phyloP scores from a whole-genome alignment of 1,140 invertebrate species.

The Sminthurinus signatus region DNA sequence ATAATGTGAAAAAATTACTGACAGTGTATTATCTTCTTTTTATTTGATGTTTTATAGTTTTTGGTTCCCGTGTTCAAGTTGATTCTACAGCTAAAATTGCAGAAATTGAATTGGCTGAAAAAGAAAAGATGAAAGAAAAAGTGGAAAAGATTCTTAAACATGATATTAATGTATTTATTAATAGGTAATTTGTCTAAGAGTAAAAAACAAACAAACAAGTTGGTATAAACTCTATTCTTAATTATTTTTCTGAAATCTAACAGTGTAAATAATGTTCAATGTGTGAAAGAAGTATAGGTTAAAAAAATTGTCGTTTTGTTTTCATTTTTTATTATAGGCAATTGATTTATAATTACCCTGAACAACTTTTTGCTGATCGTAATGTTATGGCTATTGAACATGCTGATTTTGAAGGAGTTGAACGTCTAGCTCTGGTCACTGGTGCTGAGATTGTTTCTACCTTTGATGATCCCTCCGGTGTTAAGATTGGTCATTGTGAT shows the following conservation, averaged over 20 bases:
- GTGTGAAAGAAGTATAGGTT: too few relatives aligned
- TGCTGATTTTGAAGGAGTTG: conserved; percentile 99
- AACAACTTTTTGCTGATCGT: conserved; percentile 97
- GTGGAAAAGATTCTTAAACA: conserved; percentile 94
- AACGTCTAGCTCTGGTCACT: conserved; percentile 91
- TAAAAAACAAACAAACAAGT: too few relatives aligned
- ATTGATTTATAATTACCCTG: conserved; percentile 99
- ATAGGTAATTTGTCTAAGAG: too few relatives aligned
- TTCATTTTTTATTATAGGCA: conserved; percentile 58
- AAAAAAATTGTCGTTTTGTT: conserved; percentile 13
- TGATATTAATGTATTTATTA: conserved; percentile 98
- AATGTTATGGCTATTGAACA: conserved; percentile 99
- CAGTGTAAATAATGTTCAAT: too few relatives aligned
- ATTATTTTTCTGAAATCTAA: too few relatives aligned
- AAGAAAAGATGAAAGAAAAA: conserved; percentile 99
- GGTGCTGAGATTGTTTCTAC: conserved; percentile 98
- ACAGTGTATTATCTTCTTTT: too few relatives aligned
- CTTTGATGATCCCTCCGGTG: conserved; percentile 86
- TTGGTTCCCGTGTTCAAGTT: conserved; percentile 94
- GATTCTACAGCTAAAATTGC: conserved; percentile 98
- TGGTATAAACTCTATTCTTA: too few relatives aligned
- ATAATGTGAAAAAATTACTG: too few relatives aligned
- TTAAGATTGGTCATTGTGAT: conserved; percentile 90
- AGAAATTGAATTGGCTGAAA: conserved; percentile 94
- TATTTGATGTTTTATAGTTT: too few relatives aligned